Conservation (phyloP, 2,888 invertebrate species). For the Dryobotodes eremita region DNA sequence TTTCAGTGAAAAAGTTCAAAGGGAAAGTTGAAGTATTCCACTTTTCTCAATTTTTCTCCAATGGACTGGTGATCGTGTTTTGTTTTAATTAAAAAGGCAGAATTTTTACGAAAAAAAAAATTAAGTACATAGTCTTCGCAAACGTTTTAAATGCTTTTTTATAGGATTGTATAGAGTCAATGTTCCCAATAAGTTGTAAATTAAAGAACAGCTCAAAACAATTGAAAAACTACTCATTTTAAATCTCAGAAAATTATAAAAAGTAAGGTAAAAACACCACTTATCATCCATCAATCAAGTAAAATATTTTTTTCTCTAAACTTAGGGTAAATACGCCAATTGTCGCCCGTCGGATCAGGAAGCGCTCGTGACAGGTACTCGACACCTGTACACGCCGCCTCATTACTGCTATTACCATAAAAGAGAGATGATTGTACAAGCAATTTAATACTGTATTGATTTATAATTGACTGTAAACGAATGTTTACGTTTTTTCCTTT, state of each 20-base stretch:
- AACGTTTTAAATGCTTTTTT: neutral
- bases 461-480: constrained; percentile 62
- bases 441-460: constrained; percentile 62
- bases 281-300: constrained; percentile 42
- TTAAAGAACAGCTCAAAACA: neutral
- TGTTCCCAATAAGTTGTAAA: neutral
- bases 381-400: constrained; percentile 64
- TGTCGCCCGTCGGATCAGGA: constrained; percentile 63
- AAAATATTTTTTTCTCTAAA: constrained; percentile 23
- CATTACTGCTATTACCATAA: constrained; percentile 68
- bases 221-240: neutral
- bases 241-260: constrained; percentile 13
- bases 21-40: no score
- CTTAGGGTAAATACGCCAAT: constrained; percentile 52
- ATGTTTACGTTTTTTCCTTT: constrained; percentile 54
- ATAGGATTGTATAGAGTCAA: no score
- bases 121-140: no score
- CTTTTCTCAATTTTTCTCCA: no score
- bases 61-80: neutral
- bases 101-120: neutral
- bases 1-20: neutral
- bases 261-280: constrained; percentile 18
- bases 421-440: constrained; percentile 65
- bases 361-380: constrained; percentile 53
- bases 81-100: neutral